A percentile compares a stretch with the other conserved stretches of the same genome.
phyloP scores from a whole-genome alignment of 2,797 vertebrate genomes.

The Galagoides demidoff region DNA sequence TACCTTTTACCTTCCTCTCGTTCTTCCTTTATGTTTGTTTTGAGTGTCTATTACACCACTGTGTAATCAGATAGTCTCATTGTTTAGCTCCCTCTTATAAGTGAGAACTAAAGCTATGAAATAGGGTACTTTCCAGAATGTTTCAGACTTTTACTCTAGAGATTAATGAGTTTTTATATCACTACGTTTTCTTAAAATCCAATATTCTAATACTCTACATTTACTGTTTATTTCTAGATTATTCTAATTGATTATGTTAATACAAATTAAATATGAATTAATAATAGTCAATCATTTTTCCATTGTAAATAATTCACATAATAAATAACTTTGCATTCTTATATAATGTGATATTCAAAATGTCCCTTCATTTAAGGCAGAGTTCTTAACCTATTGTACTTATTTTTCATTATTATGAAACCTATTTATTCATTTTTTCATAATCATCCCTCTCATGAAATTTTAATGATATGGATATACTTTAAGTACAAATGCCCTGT shows the following conservation, averaged over 20 bases:
- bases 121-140: background rate
- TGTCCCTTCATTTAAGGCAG: background rate
- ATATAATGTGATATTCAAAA: background rate
- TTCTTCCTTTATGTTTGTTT: background rate
- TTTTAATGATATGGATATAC: background rate
- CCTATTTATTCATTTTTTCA: background rate
- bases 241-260: background rate
- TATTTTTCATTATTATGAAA: conserved; percentile 24
- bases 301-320: background rate
- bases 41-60: background rate
- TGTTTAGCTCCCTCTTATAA: background rate
- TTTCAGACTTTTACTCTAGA: background rate
- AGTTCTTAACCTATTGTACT: background rate
- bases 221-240: background rate
- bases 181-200: background rate
- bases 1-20: background rate
- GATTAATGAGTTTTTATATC: background rate
- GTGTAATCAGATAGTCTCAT: background rate
- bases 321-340: background rate
- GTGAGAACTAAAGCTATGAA: background rate
- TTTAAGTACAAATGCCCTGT: background rate
- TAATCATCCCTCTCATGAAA: background rate
- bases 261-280: background rate
- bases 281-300: conserved; percentile 1
- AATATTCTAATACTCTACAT: background rate